These are phyloP conservation scores for Mus musculus DNA, from an alignment of 2,113 vertebrate genomes.

Conservation along the genomic window GRCm39 chr6:111311501-111312000, in stretches of 20 bases:
- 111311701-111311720: background rate
- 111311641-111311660: accelerated
- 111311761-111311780: background rate
- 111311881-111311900: background rate
- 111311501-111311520: background rate
- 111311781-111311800: too few species aligned
- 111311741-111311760: background rate
- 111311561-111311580: background rate
- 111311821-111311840: background rate
- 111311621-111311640: background rate
- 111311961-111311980: background rate
- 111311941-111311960: background rate
- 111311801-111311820: background rate
- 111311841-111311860: background rate
- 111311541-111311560: background rate
- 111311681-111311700: background rate
- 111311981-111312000: background rate
- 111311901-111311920: background rate
- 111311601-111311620: too few species aligned
- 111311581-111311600: too few species aligned
- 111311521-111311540: background rate
- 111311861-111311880: too few species aligned
- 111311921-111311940: too few species aligned
- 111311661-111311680: background rate
- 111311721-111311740: background rate